Percentiles rank a stretch among this genome's conserved stretches.
phyloP scores from a whole-genome alignment of 2,113 vertebrate genomes.

The Corythornis cristatus region DNA sequence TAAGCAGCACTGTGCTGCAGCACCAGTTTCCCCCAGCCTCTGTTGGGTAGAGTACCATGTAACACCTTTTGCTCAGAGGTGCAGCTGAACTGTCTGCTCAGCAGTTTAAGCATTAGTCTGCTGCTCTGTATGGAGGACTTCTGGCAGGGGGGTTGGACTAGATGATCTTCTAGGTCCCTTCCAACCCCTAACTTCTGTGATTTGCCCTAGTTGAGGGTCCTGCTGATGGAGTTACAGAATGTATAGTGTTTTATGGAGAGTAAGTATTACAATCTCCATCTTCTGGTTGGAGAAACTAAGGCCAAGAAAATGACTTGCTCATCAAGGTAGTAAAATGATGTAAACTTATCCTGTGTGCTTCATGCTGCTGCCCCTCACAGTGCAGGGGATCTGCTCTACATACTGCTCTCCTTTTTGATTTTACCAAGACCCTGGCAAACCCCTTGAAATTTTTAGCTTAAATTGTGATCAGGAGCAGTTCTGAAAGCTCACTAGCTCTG shows the following conservation, averaged over 20 bases:
- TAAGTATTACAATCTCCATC: not conserved
- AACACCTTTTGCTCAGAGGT: not conserved
- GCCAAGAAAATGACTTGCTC: not conserved
- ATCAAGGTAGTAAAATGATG: not conserved
- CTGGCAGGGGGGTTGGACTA: too few relatives aligned
- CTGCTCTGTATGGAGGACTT: not conserved
- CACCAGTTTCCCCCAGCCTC: not conserved
- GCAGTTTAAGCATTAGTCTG: not conserved
- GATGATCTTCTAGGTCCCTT: too few relatives aligned
- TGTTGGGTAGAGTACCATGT: rapidly evolving
- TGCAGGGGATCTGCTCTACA: not conserved
- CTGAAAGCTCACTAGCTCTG: not conserved
- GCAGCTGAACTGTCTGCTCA: not conserved
- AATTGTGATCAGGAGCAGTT: not conserved
- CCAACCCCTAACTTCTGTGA: not conserved
- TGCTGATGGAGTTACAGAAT: not conserved
- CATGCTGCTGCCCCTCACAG: not conserved
- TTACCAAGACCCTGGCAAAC: not conserved
- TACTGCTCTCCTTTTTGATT: not conserved
- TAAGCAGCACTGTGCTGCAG: not conserved
- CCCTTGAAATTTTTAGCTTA: not conserved
- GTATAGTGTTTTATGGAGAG: not conserved
- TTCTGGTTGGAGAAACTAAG: not conserved
- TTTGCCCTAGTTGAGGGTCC: not conserved
- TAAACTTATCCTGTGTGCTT: not conserved